Evolutionary conservation across 1,140 invertebrate species (phyloP).

Genomic region (Dryas iulia): DNA sequence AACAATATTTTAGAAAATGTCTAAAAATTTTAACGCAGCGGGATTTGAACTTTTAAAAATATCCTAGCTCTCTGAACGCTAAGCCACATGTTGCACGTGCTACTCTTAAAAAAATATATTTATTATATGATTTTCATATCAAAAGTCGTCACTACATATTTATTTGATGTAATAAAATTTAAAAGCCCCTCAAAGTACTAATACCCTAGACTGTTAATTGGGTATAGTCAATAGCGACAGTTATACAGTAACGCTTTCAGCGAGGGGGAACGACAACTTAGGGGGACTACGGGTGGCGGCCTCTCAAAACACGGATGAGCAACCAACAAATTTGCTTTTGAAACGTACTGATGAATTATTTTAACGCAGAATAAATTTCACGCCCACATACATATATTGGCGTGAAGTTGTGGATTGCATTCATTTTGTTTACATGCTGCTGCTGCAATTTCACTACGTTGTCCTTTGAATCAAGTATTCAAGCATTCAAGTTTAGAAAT

Average conservation of each 20-base stretch:
- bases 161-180: too few species aligned
- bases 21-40: too few species aligned
- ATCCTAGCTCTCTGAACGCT: too few species aligned
- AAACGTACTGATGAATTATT: not conserved
- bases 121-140: too few species aligned
- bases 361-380: not conserved
- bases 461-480: not conserved
- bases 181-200: too few species aligned
- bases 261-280: not conserved
- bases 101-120: too few species aligned
- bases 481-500: not conserved
- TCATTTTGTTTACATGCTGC: not conserved
- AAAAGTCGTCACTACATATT: too few species aligned
- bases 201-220: too few species aligned
- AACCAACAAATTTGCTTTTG: not conserved
- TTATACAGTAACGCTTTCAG: not conserved
- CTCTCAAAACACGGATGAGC: not conserved
- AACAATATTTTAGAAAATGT: too few species aligned
- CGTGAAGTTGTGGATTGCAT: not conserved
- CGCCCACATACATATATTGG: not conserved
- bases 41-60: too few species aligned
- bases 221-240: too few species aligned
- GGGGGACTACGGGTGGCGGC: not conserved
- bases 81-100: too few species aligned
- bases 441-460: not conserved